Percentiles rank a stretch among this genome's conserved stretches.
Conservation (phyloP, 2,113 vertebrate genomes). For the Percina caprodes region DNA sequence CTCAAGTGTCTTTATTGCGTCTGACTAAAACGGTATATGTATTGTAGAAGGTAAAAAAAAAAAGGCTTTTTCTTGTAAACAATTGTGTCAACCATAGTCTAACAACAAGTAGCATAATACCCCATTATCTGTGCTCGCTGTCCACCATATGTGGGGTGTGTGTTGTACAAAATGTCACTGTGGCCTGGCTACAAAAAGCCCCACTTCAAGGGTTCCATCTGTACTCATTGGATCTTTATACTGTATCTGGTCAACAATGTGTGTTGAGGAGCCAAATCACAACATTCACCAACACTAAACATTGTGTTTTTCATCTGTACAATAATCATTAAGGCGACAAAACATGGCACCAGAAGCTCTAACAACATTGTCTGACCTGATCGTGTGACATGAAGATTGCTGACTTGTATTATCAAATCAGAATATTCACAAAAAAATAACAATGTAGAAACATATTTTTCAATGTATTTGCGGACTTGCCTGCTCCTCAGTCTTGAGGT, state of each 20-base stretch:
- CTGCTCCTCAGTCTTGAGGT: constrained; percentile 98
- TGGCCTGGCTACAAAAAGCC: constrained; percentile 50
- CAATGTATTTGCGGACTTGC: constrained; percentile 50
- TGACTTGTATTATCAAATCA: background rate
- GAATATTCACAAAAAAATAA: background rate
- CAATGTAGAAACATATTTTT: background rate
- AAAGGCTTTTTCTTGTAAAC: background rate
- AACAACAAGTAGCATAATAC: constrained; percentile 26
- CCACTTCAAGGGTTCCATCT: constrained; percentile 32
- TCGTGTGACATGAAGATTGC: background rate
- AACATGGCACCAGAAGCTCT: background rate
- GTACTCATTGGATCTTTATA: constrained; percentile 18
- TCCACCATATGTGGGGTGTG: constrained; percentile 32
- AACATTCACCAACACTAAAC: background rate
- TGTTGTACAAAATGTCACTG: constrained; percentile 33
- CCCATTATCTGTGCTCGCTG: constrained; percentile 29
- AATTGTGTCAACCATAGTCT: background rate
- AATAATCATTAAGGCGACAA: background rate
- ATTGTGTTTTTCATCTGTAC: background rate
- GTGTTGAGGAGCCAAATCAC: constrained; percentile 10
- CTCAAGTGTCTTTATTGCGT: background rate
- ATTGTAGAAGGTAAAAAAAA: background rate
- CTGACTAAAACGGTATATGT: constrained; percentile 21
- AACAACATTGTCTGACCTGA: background rate
- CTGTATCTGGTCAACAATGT: background rate